Base-by-base conservation (phyloP, 2,797 vertebrate species). In the Phaenicophaeus curvirostris region DNA sequence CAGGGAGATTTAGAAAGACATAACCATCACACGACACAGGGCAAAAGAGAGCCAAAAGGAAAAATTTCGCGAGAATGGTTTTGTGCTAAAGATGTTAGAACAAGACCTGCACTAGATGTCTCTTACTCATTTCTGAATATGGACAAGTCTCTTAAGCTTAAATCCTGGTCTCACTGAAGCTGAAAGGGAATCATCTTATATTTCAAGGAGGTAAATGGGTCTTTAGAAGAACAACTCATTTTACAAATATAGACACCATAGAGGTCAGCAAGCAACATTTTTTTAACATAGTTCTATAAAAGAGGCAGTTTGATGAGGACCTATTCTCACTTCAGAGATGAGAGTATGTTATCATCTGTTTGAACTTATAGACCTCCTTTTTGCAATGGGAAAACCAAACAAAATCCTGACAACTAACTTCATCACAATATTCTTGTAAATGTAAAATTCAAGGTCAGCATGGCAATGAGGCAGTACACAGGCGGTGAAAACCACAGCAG, bases 401-500 rank as follows among this genome's bases (percentile, higher is more conserved):
- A 67, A 82, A 69, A 12, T 2, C 9, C 8, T 0, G 0, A 24
- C 17, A 69, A 59, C n/a, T 72, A 31, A 23, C 20, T 74, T 77
- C 14, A 8, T 93, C 19, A 41, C 2, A 1, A 53, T 76, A 50
- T 20, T 63, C n/a, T 53, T 65, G 2, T 50, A 78, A 68, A 30
- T 16, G 42, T n/a, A 69, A 85, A 91, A 81, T 42, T 69, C 51
- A 85, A 59, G 17, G 15, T 59, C 82, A 44, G 8, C 23, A 30
- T 55, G 69, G 11, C 13, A 51, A 5, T 33, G n/a, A 46, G 24
- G 24, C 48, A 42, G 14, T 39, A 58, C 0, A 0, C 35, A 48
- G 18, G 21, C 25, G 3, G 7, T 17, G 50, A 58, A 78, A 66
- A 54, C 6, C 6, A 33, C 35, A 73, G 18, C 7, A 90, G 10